Conservation (phyloP, 1,140 invertebrate species). For the Bombus consobrinus region DNA sequence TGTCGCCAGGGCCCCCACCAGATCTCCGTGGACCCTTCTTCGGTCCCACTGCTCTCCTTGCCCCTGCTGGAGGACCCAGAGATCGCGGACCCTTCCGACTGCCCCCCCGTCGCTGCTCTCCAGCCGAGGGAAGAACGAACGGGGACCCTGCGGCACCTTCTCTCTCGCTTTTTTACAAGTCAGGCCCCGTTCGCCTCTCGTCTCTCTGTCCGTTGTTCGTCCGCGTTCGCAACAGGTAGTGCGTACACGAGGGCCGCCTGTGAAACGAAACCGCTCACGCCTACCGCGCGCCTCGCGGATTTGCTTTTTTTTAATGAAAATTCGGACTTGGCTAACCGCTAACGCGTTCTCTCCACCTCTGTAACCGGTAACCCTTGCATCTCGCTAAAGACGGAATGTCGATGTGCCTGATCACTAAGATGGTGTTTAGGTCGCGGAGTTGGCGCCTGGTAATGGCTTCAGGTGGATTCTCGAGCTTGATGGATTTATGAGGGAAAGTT, state of each 20-base stretch:
- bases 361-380: neutral
- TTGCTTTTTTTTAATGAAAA: conserved; percentile 12
- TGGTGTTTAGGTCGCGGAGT: neutral
- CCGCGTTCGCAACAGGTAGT: conserved; percentile 56
- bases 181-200: neutral
- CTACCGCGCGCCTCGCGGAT: conserved; percentile 1
- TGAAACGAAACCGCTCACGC: conserved; percentile 51
- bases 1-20: conserved; percentile 76
- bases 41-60: conserved; percentile 37
- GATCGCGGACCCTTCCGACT: conserved; percentile 56
- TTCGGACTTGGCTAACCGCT: neutral
- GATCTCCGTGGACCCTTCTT: conserved; percentile 40
- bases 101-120: conserved; percentile 34
- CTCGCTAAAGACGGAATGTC: neutral
- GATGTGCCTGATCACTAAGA: neutral
- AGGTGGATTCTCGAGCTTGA: conserved; percentile 2
- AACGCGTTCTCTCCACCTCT: neutral
- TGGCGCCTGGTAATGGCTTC: neutral
- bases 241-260: conserved; percentile 25
- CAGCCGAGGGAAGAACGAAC: conserved; percentile 55
- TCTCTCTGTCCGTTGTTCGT: conserved; percentile 10
- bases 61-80: conserved; percentile 41
- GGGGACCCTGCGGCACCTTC: conserved; percentile 45
- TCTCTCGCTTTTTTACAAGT: neutral
- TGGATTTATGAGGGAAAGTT: conserved; percentile 33